phyloP scores from a whole-genome alignment of 1,140 invertebrate genomes.

The Centruroides sculpturatus region DNA sequence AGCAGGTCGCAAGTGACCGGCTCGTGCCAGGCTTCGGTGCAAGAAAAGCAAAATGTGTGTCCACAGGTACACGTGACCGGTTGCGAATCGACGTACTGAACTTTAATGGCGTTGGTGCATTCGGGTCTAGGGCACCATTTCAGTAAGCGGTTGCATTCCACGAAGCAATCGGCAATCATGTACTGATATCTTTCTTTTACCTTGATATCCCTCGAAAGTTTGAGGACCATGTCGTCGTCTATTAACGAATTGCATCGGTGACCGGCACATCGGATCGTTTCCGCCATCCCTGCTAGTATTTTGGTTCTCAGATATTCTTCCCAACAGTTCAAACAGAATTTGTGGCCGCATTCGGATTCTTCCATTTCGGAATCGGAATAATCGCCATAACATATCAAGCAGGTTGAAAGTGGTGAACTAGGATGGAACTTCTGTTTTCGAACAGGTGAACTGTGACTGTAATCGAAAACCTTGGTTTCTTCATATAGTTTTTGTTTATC shows the following conservation, averaged over 20 bases:
- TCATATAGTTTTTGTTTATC: constrained; percentile 81
- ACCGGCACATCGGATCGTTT: constrained; percentile 90
- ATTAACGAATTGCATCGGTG: constrained; percentile 65
- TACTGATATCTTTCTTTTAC: constrained; percentile 95
- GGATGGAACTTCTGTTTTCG: background rate
- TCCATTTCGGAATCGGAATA: constrained; percentile 52
- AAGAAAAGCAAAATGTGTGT: constrained; percentile 89
- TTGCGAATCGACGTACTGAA: constrained; percentile 75
- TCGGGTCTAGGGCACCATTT: constrained; percentile 96
- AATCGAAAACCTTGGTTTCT: constrained; percentile 88
- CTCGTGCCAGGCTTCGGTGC: constrained; percentile 97
- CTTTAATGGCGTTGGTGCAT: constrained; percentile 91
- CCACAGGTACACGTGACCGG: constrained; percentile 84
- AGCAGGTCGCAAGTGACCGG: constrained; percentile 88
- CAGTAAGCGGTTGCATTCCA: constrained; percentile 86
- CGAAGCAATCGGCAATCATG: constrained; percentile 96
- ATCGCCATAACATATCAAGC: background rate
- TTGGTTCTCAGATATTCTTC: constrained; percentile 94
- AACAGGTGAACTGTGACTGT: constrained; percentile 24
- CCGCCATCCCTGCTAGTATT: constrained; percentile 66
- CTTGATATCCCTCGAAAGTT: constrained; percentile 27
- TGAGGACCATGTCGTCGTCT: constrained; percentile 91
- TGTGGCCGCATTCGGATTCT: constrained; percentile 89
- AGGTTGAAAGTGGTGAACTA: background rate
- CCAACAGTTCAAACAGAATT: constrained; percentile 91